A percentile compares a stretch with the other conserved stretches of the same genome.
phyloP scores from a whole-genome alignment of 2,797 vertebrate species.

The Pseudopleuronectes americanus region DNA sequence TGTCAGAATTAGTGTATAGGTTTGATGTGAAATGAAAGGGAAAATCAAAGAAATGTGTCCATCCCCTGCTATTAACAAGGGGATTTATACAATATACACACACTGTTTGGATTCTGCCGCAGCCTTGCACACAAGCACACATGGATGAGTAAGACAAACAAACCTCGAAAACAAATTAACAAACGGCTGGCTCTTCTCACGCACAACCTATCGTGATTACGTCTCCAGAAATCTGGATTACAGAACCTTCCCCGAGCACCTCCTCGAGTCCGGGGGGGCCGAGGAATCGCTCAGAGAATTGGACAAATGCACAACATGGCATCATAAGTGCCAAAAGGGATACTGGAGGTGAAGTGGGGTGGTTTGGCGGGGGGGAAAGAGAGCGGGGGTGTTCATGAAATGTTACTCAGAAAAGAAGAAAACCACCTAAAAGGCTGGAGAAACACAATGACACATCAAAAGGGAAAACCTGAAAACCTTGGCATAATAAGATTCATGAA shows the following conservation, averaged over 20 bases:
- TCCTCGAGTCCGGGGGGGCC: constrained; percentile 33
- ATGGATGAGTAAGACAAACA: constrained; percentile 79
- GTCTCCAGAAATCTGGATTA: constrained; percentile 73
- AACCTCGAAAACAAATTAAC: constrained; percentile 66
- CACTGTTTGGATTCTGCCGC: constrained; percentile 58
- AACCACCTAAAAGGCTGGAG: constrained; percentile 72
- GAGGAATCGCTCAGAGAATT: constrained; percentile 46
- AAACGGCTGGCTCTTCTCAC: constrained; percentile 76
- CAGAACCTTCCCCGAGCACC: constrained; percentile 54
- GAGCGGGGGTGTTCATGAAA: constrained; percentile 47
- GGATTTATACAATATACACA: constrained; percentile 56
- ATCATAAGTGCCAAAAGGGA: constrained; percentile 61
- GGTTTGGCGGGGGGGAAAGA: constrained; percentile 48
- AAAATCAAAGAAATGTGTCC: constrained; percentile 37
- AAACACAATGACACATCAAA: constrained; percentile 79
- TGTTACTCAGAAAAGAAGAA: constrained; percentile 62
- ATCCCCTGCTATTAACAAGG: constrained; percentile 36
- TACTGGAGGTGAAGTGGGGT: constrained; percentile 58
- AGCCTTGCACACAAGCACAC: constrained; percentile 63
- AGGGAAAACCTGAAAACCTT: constrained; percentile 73
- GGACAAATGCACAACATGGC: constrained; percentile 66
- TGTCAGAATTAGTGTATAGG: constrained; percentile 6
- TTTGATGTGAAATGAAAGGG: constrained; percentile 8
- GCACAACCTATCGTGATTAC: constrained; percentile 73
- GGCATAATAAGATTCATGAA: constrained; percentile 77